phyloP scores from a whole-genome alignment of 2,113 vertebrate genomes.

The Hyla sarda region DNA sequence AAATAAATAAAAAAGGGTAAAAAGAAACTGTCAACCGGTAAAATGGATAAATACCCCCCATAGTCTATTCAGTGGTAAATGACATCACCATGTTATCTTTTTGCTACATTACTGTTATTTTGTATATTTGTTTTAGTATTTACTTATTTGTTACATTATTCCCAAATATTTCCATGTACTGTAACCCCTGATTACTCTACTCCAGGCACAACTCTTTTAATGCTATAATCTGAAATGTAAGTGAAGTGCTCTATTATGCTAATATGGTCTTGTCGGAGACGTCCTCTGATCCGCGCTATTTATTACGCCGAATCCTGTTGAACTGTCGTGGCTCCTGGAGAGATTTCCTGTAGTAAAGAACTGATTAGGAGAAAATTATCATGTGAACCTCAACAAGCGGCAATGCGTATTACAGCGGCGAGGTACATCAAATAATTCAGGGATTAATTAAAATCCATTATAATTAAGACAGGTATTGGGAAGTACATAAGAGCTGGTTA shows the following conservation, averaged over 20 bases:
- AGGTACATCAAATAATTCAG: slow-evolving; percentile 47
- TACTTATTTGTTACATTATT: neutral
- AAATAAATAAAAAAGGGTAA: too few relatives aligned
- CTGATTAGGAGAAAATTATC: slow-evolving; percentile 52
- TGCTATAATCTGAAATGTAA: neutral
- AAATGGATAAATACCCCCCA: too few relatives aligned
- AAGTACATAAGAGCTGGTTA: slow-evolving; percentile 12
- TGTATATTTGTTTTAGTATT: neutral
- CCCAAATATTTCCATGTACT: neutral
- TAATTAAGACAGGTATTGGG: slow-evolving; percentile 6
- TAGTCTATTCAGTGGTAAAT: too few relatives aligned
- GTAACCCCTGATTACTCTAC: neutral
- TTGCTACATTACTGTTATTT: neutral
- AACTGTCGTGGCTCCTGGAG: slow-evolving; percentile 33
- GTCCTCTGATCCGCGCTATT: slow-evolving; percentile 28
- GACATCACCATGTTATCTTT: too few relatives aligned
- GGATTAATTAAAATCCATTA: slow-evolving; percentile 51
- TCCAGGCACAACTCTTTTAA: neutral
- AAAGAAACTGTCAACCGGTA: too few relatives aligned
- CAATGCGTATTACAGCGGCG: neutral
- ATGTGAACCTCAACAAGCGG: slow-evolving; percentile 12
- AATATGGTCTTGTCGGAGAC: slow-evolving; percentile 13
- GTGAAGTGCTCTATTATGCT: slow-evolving; percentile 31
- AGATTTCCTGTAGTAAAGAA: slow-evolving; percentile 44
- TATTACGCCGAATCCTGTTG: slow-evolving; percentile 37